Conservation (phyloP, 1,140 invertebrate genomes). For the Caenorhabditis tropicalis region DNA sequence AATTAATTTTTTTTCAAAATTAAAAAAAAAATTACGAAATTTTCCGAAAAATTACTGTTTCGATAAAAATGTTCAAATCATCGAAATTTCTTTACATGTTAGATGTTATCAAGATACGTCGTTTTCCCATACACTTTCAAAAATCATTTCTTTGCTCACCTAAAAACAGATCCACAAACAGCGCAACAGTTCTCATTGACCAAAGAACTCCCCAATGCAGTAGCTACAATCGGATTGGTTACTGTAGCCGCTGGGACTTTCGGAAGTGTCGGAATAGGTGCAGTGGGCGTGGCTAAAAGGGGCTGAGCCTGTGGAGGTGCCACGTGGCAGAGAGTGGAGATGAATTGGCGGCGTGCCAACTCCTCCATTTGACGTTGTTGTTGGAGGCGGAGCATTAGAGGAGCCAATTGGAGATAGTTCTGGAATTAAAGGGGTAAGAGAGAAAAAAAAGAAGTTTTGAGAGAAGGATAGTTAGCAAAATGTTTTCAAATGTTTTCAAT, state of each 20-base stretch:
- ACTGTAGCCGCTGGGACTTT: not conserved
- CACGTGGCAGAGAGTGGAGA: not conserved
- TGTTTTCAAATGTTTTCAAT: not conserved
- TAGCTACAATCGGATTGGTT: constrained; percentile 32
- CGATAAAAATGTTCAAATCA: too few relatives aligned
- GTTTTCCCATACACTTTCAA: too few relatives aligned
- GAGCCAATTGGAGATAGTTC: constrained; percentile 46
- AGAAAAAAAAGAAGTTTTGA: not conserved
- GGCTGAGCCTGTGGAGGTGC: not conserved
- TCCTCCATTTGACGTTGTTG: constrained; percentile 46
- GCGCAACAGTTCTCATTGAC: constrained; percentile 47
- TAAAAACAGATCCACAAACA: constrained; percentile 29
- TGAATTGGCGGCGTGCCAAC: constrained; percentile 21
- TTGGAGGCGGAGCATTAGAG: constrained; percentile 41
- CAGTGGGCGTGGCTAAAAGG: not conserved
- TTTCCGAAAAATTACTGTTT: too few relatives aligned
- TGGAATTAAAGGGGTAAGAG: not conserved
- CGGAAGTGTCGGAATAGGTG: not conserved
- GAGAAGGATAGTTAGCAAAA: not conserved
- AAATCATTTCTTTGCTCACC: not conserved
- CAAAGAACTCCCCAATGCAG: not conserved
- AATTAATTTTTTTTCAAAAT: too few relatives aligned
- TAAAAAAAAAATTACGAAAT: too few relatives aligned
- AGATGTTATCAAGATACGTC: too few relatives aligned
- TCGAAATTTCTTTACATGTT: too few relatives aligned